Base-by-base conservation (phyloP, 2,797 vertebrate genomes). In the Nyctibius grandis region DNA sequence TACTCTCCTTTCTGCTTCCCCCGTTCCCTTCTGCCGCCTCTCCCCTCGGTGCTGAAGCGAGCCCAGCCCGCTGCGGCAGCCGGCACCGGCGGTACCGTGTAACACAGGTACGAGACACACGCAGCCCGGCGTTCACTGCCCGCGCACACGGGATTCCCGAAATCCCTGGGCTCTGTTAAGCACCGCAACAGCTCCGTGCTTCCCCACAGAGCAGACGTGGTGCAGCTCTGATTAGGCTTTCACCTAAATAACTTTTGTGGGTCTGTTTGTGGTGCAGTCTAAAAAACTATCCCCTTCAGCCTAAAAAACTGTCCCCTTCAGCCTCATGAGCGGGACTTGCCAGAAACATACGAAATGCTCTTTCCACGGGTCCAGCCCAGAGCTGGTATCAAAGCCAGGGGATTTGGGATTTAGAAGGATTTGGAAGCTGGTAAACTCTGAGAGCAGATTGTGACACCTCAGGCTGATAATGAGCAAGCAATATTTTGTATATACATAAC, bases 141-240 rank as follows among this genome's bases (percentile, higher is more conserved):
- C 2, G 12, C 3, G 0, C 34, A 1, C 61, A 1, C 4, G 8
- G 77, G 11, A 2, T 9, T 16, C 42, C 7, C 1, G n/a, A 61
- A 42, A 40, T 28, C 82, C 8, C 31, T 4, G 47, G 9, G 20
- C 44, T 59, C 2, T 15, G 25, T 2, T 1, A 6, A 12, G 31
- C 0, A 2, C 69, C 22, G 18, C 59, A 15, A 18, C 25, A 85
- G 76, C 73, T 72, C 33, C 61, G 0, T 12, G 0, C 70, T 50
- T 59, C 42, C 33, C 64, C 10, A 6, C 0, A 26, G n/a, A 54
- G 31, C 77, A 19, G 31, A 28, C 28, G 31, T 34, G 68, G 34
- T 2, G n/a, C 18, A 4, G 18, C 36, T 74, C 59, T 19, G 13
- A 31, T 50, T 34, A 29, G 15, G 26, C 25, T 84, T 77, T 17